These are phyloP conservation scores for Chaitophorus viminalis DNA, from an alignment of 2,888 invertebrate genomes.

Conservation along the genomic window DNA sequence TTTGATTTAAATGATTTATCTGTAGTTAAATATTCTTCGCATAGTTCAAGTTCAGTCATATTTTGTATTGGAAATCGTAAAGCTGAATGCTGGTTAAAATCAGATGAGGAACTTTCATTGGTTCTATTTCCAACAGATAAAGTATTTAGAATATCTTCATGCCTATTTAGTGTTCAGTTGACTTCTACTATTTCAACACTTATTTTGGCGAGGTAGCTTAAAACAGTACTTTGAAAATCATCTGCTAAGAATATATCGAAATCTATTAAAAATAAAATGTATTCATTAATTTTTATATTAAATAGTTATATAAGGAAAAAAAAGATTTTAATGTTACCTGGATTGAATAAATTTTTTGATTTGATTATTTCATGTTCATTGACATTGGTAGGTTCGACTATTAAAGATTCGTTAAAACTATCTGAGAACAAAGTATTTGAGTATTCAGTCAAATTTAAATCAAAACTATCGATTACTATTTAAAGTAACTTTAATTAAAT, in stretches of 20 bases:
- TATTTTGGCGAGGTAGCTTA: slow-evolving; percentile 1
- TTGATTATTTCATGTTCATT: no score
- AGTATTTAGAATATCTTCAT: slow-evolving; percentile 12
- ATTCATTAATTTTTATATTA: neutral
- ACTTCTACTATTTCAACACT: slow-evolving; percentile 11
- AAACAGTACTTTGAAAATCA: slow-evolving; percentile 12
- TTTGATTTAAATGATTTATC: slow-evolving; percentile 9
- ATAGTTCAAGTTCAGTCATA: slow-evolving; percentile 9
- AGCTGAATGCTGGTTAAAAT: slow-evolving; percentile 4
- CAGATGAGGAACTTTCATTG: slow-evolving; percentile 5
- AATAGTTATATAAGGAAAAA: no score
- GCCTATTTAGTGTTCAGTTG: slow-evolving; percentile 1
- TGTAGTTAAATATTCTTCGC: slow-evolving; percentile 8
- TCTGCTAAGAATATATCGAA: neutral
- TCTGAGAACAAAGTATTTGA: no score
- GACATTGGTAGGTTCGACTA: no score
- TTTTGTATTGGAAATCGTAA: slow-evolving; percentile 12
- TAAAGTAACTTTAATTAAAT: no score
- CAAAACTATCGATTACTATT: no score
- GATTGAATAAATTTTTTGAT: no score
- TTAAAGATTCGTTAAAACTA: no score
- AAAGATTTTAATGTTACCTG: no score
- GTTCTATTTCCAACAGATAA: neutral
- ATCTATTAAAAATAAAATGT: slow-evolving; percentile 10
- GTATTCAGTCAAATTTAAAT: no score